phyloP scores from a whole-genome alignment of 2,888 invertebrate genomes.

The Hirtodrosophila histrioides region DNA sequence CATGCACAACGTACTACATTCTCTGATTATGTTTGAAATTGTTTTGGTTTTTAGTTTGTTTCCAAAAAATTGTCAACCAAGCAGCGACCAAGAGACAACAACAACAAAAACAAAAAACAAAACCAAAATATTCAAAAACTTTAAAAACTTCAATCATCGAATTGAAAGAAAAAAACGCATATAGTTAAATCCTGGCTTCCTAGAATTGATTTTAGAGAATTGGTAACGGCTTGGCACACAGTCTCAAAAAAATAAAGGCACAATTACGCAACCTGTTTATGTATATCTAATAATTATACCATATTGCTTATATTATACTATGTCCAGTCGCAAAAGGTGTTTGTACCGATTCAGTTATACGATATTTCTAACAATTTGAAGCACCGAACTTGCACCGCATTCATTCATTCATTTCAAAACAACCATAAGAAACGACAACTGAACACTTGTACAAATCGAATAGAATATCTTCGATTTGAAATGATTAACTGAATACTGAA shows the following conservation, averaged over 20 bases:
- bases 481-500: constrained; percentile 14
- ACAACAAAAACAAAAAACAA: not conserved
- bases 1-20: constrained; percentile 8
- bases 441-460: constrained; percentile 10
- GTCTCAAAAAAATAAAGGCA: constrained; percentile 9
- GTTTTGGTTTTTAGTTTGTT: not conserved
- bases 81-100: constrained; percentile 11
- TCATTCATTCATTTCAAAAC: constrained; percentile 8
- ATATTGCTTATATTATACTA: constrained; percentile 14
- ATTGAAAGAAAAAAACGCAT: no score
- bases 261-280: constrained; percentile 45
- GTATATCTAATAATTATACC: constrained; percentile 39
- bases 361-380: constrained; percentile 9
- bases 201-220: constrained; percentile 9
- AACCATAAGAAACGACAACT: constrained; percentile 12
- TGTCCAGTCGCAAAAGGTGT: constrained; percentile 9
- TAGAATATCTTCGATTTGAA: constrained; percentile 14
- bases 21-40: constrained; percentile 7
- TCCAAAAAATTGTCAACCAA: constrained; percentile 3
- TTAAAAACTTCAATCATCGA: not conserved
- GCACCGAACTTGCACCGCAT: constrained; percentile 30
- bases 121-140: not conserved
- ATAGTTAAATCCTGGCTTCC: constrained; percentile 5
- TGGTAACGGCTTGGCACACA: constrained; percentile 8
- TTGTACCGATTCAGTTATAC: constrained; percentile 17